Conservation (phyloP, 2,797 vertebrate genomes). For the Argyrosomus regius region DNA sequence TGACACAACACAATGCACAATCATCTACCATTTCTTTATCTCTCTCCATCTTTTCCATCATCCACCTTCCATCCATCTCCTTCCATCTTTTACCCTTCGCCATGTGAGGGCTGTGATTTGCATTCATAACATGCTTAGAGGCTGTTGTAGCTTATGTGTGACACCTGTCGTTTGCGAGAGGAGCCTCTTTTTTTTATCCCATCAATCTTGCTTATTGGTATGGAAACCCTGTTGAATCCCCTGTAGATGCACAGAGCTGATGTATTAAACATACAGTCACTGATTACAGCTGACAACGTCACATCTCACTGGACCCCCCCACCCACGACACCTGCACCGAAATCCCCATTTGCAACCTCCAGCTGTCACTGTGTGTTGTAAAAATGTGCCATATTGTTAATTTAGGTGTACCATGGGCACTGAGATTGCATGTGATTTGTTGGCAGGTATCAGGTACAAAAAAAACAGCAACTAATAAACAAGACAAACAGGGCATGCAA, state of each 20-base stretch:
- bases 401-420: neutral
- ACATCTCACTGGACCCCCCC: conserved; percentile 16
- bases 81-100: conserved; percentile 3
- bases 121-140: conserved; percentile 45
- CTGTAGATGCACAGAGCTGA: conserved; percentile 24
- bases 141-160: conserved; percentile 20
- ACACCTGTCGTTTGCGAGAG: conserved; percentile 43
- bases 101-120: conserved; percentile 35
- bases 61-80: neutral
- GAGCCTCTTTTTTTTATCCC: conserved; percentile 14
- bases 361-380: conserved; percentile 18
- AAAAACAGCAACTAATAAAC: too few relatives aligned
- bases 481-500: neutral
- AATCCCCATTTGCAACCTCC: conserved; percentile 5
- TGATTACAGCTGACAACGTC: conserved; percentile 57
- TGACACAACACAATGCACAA: neutral
- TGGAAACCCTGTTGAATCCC: conserved; percentile 37
- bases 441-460: neutral
- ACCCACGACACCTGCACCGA: conserved; percentile 6
- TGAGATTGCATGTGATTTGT: neutral
- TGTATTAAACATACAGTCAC: conserved; percentile 62
- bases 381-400: neutral
- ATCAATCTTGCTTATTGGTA: conserved; percentile 53
- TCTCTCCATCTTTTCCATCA: conserved; percentile 6
- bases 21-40: conserved; percentile 7